These are phyloP conservation scores for Sebastes trivittatus DNA, from an alignment of 2,797 vertebrate genomes.

Conservation along the genomic window DNA sequence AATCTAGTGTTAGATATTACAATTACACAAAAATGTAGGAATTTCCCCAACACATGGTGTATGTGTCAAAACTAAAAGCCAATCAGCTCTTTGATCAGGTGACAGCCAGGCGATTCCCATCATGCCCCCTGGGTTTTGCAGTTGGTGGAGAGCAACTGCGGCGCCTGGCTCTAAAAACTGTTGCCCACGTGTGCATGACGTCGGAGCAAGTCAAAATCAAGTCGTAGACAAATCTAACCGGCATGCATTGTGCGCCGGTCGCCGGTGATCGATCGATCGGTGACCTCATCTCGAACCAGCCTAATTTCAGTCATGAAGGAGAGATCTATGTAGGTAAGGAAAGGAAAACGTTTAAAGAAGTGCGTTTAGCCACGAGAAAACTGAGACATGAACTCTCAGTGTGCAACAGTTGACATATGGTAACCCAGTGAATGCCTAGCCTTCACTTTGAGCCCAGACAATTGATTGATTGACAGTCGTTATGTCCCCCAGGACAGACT, in stretches of 20 bases:
- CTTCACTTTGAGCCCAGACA: not conserved
- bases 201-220: not conserved
- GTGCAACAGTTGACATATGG: not conserved
- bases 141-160: not conserved
- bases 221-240: too few relatives aligned
- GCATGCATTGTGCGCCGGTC: too few relatives aligned
- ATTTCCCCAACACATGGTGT: not conserved
- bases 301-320: not conserved
- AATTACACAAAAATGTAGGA: not conserved
- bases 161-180: too few relatives aligned
- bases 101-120: not conserved
- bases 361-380: not conserved
- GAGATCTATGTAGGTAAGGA: too few relatives aligned
- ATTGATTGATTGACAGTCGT: constrained; percentile 18
- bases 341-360: not conserved
- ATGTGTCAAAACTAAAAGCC: not conserved
- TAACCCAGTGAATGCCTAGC: not conserved
- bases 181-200: too few relatives aligned
- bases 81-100: not conserved
- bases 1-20: not conserved
- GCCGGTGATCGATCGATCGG: too few relatives aligned
- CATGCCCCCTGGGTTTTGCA: not conserved
- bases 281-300: not conserved
- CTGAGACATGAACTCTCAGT: not conserved
- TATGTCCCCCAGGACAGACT: not conserved